Base-by-base conservation (phyloP, 1,140 invertebrate genomes). In the Mylabris phalerata region DNA sequence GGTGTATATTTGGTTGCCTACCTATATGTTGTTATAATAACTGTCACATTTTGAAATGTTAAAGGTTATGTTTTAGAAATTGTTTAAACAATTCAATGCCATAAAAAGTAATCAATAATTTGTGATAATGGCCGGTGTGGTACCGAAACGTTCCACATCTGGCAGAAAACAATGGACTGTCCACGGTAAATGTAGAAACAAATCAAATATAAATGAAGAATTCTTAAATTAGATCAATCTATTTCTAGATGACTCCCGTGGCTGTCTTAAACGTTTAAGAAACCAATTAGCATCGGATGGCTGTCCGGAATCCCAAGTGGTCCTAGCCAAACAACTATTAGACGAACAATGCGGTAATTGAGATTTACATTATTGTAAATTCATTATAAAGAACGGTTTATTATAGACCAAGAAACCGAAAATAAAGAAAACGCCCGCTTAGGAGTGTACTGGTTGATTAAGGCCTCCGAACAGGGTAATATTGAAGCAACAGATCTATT, bases 401-500 rank as follows among this genome's bases (percentile, higher is more conserved):
- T 62, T 70, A 51, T 52, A 82, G 81, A 81, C 67, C 66, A 75
- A 46, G 77, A 80, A 11, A 71, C 74, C 38, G 80, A 84, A 48
- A 79, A 78, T 64, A 78, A 78, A 64, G 82, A 84, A 67, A 88
- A 88, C 74, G 81, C 80, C 6, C 74, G 80, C 41, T 65, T 83
- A 56, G 92, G 90, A 0, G 83, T 95, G 41, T 87, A 90, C 67
- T 95, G 92, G 92, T 71, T 96, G 4, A 86, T 92, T 10, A 88
- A 88, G 75, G 90, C 93, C 1, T 92, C 92, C 0, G 87, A 92
- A 67, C 90, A 94, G 73, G 92, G 92, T 2, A 91, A 93, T 71
- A 79, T 85, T 59, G 89, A 92, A 71, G 92, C 92, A 3, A 90
- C 90, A 24, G 81, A 84, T 54, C 79, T 92, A 63, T 77, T 96